Conservation (phyloP, 2,797 vertebrate species). For the Apodemus agrarius region DNA sequence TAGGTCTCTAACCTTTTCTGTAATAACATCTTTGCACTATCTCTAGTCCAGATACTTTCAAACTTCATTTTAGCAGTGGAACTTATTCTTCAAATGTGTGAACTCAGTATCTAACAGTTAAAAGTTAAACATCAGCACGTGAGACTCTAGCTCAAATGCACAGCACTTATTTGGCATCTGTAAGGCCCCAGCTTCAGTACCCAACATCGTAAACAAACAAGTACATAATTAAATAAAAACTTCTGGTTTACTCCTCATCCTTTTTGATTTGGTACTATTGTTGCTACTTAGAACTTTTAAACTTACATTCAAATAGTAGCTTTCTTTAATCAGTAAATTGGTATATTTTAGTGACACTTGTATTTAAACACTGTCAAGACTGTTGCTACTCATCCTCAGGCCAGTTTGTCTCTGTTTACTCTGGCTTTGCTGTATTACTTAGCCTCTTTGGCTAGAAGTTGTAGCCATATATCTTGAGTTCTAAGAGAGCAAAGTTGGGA, state of each 20-base stretch:
- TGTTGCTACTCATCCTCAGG: background rate
- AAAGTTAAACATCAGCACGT: background rate
- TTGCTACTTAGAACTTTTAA: background rate
- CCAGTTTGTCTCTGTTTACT: constrained; percentile 1
- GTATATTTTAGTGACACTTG: background rate
- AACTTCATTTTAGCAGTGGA: background rate
- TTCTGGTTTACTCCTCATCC: background rate
- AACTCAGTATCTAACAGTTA: background rate
- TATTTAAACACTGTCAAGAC: background rate
- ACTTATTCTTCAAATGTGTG: background rate
- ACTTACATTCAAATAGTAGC: background rate
- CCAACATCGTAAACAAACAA: background rate
- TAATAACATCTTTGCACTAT: background rate
- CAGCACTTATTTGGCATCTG: background rate
- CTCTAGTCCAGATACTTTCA: background rate
- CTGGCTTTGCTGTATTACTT: background rate
- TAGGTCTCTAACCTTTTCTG: background rate
- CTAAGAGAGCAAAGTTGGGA: background rate
- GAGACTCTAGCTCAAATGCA: background rate
- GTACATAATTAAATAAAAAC: background rate
- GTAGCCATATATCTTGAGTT: background rate
- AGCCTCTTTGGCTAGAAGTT: background rate
- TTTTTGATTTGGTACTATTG: background rate
- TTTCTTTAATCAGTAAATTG: background rate
- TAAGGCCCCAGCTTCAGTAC: background rate